Percentiles rank a stretch among this genome's conserved stretches.
phyloP scores from a whole-genome alignment of 2,888 invertebrate genomes.

The Catocala fraxini region DNA sequence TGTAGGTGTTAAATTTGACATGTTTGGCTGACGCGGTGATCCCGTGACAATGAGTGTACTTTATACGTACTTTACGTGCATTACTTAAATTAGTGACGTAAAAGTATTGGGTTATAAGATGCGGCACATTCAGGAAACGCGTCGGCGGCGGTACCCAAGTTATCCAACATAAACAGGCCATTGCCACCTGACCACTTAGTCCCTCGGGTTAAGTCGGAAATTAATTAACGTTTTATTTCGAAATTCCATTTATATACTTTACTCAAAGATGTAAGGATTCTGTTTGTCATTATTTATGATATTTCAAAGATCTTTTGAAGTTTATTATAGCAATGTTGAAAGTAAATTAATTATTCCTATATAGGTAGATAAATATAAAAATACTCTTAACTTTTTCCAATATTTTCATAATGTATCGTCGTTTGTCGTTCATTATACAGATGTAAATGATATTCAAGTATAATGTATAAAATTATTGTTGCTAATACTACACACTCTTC shows the following conservation, averaged over 20 bases:
- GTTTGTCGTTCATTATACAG: too few relatives aligned
- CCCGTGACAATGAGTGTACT: conserved; percentile 3
- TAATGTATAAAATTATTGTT: too few relatives aligned
- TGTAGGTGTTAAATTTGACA: conserved; percentile 11
- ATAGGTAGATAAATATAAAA: too few relatives aligned
- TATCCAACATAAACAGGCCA: conserved; percentile 73
- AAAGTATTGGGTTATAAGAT: conserved; percentile 23
- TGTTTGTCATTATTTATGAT: neutral
- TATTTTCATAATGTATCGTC: too few relatives aligned
- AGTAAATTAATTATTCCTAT: too few relatives aligned
- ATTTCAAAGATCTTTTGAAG: too few relatives aligned
- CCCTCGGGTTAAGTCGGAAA: conserved; percentile 40
- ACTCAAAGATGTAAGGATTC: conserved; percentile 16
- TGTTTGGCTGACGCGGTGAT: neutral
- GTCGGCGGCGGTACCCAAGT: conserved; percentile 30
- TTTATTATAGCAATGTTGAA: too few relatives aligned
- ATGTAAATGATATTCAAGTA: too few relatives aligned
- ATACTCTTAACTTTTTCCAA: too few relatives aligned
- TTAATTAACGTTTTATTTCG: conserved; percentile 39
- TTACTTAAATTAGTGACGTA: conserved; percentile 9
- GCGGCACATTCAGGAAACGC: conserved; percentile 69
- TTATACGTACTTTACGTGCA: conserved; percentile 11
- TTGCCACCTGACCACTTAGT: conserved; percentile 59
- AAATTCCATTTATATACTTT: conserved; percentile 29
- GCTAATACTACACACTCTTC: too few relatives aligned